These are phyloP conservation scores for Microplitis manilae DNA, from an alignment of 2,888 invertebrate genomes.

Conservation along the genomic window DNA sequence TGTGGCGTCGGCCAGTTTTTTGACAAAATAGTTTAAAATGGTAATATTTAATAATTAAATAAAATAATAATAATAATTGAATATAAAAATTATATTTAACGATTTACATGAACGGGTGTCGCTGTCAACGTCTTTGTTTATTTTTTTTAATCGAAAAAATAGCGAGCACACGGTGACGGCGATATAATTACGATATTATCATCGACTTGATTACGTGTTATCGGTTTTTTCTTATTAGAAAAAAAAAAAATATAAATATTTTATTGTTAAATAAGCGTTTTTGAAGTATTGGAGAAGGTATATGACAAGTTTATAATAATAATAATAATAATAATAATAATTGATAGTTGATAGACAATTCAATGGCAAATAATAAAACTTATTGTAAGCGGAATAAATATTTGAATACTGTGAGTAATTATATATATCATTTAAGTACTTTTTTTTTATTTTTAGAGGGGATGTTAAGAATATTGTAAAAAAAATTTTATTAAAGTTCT, in stretches of 20 bases:
- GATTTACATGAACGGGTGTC: constrained; percentile 15
- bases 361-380: too few species aligned
- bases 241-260: constrained; percentile 16
- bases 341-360: background rate
- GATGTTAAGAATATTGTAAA: too few species aligned
- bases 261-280: constrained; percentile 10
- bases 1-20: constrained; percentile 16
- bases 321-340: constrained; percentile 11
- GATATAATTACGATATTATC: constrained; percentile 29
- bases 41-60: constrained; percentile 8
- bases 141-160: background rate
- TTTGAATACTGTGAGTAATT: too few species aligned
- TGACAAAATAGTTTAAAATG: background rate
- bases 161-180: background rate
- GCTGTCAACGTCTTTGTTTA: background rate
- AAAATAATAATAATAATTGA: constrained; percentile 19
- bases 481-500: too few species aligned
- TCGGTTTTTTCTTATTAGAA: constrained; percentile 24
- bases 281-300: constrained; percentile 16
- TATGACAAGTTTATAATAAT: constrained; percentile 28
- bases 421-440: too few species aligned
- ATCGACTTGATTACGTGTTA: constrained; percentile 27
- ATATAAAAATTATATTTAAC: constrained; percentile 29
- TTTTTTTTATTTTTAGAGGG: too few species aligned
- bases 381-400: too few species aligned